Percentiles rank a stretch among this genome's conserved stretches.
These are phyloP conservation scores for Pyrocoelia pectoralis DNA, from an alignment of 2,888 invertebrate species.

Conservation along the genomic window DNA sequence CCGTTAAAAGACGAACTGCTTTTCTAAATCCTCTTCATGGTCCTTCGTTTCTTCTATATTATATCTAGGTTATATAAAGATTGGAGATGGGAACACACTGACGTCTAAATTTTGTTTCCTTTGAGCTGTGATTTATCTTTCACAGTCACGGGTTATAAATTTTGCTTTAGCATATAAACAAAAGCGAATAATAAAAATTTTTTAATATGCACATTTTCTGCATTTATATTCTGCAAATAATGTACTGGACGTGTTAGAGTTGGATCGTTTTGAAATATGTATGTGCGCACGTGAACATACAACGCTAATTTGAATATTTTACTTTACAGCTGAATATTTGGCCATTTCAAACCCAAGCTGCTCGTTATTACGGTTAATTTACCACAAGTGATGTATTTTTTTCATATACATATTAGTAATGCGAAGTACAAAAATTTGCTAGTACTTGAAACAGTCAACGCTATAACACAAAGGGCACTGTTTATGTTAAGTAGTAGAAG, in stretches of 20 bases:
- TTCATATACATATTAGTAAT: slow-evolving; percentile 9
- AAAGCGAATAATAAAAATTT: slow-evolving; percentile 5
- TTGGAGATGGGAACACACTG: slow-evolving; percentile 38
- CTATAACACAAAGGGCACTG: too few relatives aligned
- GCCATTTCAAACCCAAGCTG: slow-evolving; percentile 40
- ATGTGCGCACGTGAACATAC: slow-evolving; percentile 34
- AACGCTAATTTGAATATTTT: slow-evolving; percentile 43
- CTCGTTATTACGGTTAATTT: slow-evolving; percentile 40
- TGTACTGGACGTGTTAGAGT: slow-evolving; percentile 21
- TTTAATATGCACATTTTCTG: slow-evolving; percentile 11
- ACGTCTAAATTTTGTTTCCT: slow-evolving; percentile 41
- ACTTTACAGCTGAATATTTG: slow-evolving; percentile 36
- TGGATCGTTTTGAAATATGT: slow-evolving; percentile 28
- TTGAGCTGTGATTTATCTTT: slow-evolving; percentile 35
- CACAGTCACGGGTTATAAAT: slow-evolving; percentile 28
- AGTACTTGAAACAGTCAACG: too few relatives aligned
- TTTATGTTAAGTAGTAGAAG: too few relatives aligned
- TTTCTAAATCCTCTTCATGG: slow-evolving; percentile 40
- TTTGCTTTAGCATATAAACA: slow-evolving; percentile 24
- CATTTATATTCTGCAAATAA: slow-evolving; percentile 22
- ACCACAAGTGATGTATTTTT: slow-evolving; percentile 34
- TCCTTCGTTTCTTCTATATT: slow-evolving; percentile 32
- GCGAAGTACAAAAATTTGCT: too few relatives aligned
- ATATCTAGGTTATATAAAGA: slow-evolving; percentile 31
- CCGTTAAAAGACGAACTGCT: slow-evolving; percentile 40